Evolutionary conservation across 2,888 invertebrate genomes (phyloP), one percentile per base, ranked within the genome.

Genomic region (Xestia rhomboidea): DNA sequence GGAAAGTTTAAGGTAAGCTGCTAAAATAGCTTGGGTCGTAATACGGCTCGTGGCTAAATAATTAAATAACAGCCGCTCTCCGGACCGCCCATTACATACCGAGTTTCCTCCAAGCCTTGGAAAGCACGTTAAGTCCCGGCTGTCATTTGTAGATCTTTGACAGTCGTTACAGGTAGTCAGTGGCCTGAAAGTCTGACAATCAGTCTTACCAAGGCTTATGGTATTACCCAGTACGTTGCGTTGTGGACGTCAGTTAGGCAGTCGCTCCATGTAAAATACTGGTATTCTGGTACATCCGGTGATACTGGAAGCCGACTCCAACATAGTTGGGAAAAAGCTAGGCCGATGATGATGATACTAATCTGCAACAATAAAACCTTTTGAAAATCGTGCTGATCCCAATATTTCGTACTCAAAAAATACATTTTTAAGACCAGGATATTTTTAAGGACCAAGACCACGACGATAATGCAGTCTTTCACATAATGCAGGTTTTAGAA

Each of bases 1-100:
- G 92, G 90, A 78, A 90, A 91, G 78, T 94, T 93, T 89, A 93
- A 93, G 88, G 82, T 84, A n/a, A 81, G 73, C 67, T 41, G 64
- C 18, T 64, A 4, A 41, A 41, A 64, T n/a, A n/a, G 8, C n/a
- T 41, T 41, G 8, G n/a, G 8, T 63, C 2, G 3, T n/a, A 54
- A n/a, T n/a, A 54, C 5, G 21, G 7, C 51, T 51, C 24, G 24
- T 24, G 24, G 3, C 8, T 49, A 2, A 21, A 46, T 21, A 49
- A n/a, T n/a, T n/a, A n/a, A n/a, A n/a, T n/a, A n/a, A n/a, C n/a
- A n/a, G n/a, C n/a, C n/a, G n/a, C n/a, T n/a, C n/a, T n/a, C n/a
- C n/a, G n/a, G 46, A 46, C 46, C 44, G 1, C 46, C 46, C 46
- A 15, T 0, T 18, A 46, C 51, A 51, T 24, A 10, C 24, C 24